A percentile compares a stretch with the other conserved stretches of the same genome.
These are phyloP conservation scores for Dreissena polymorpha DNA, from an alignment of 1,140 invertebrate genomes.

Conservation along the genomic window DNA sequence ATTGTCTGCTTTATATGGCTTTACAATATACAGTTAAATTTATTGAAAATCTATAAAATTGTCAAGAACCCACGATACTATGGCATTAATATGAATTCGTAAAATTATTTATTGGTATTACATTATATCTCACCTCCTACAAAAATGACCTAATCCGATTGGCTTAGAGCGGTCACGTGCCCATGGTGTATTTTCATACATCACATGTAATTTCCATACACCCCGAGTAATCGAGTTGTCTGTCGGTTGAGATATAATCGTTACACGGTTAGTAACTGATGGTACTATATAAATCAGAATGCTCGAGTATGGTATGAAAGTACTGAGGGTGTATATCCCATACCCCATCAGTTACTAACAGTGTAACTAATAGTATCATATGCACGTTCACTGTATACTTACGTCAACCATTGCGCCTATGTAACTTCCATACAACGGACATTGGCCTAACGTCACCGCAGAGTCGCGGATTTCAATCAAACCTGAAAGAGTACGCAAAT, in stretches of 20 bases:
- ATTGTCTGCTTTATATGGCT: too few species aligned
- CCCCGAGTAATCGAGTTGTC: neutral
- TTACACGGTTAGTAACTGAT: neutral
- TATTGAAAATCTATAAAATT: too few species aligned
- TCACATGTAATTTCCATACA: neutral
- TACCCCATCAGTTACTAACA: too few species aligned
- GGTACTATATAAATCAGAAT: too few species aligned
- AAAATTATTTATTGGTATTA: neutral
- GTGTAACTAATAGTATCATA: too few species aligned
- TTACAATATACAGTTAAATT: too few species aligned
- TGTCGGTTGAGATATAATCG: neutral
- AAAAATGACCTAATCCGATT: too few species aligned
- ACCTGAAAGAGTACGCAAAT: constrained; percentile 17
- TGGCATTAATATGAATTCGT: neutral
- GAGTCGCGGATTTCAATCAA: constrained; percentile 53
- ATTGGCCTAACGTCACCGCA: constrained; percentile 37
- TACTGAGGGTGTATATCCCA: too few species aligned
- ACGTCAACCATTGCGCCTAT: constrained; percentile 53
- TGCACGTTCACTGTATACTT: neutral
- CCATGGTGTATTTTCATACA: neutral
- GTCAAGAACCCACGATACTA: too few species aligned
- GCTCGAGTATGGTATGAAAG: too few species aligned
- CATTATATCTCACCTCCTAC: too few species aligned
- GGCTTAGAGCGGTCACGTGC: too few species aligned
- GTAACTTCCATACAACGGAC: constrained; percentile 41